These are phyloP conservation scores for Micromesistius poutassou DNA, from an alignment of 2,797 vertebrate genomes.

Conservation along the genomic window DNA sequence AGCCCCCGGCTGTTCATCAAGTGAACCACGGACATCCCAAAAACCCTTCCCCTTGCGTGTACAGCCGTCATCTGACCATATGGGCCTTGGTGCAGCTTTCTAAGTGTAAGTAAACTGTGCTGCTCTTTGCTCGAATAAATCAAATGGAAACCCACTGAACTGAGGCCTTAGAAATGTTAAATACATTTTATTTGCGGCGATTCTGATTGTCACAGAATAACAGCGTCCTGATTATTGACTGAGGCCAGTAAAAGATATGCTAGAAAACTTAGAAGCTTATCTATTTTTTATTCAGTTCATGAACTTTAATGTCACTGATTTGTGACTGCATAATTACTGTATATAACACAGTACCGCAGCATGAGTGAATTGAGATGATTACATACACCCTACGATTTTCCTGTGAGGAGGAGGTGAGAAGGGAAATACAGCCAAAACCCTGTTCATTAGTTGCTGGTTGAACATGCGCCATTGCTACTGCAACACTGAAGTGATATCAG, in stretches of 20 bases:
- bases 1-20: no score
- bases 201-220: neutral
- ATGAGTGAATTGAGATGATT: conserved; percentile 46
- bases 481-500: neutral
- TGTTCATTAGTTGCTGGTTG: neutral
- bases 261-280: conserved; percentile 8
- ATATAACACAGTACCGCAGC: conserved; percentile 26
- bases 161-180: neutral
- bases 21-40: no score
- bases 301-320: conserved; percentile 28
- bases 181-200: neutral
- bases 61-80: neutral
- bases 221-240: no score
- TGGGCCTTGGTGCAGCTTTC: no score
- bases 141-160: neutral
- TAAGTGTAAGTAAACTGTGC: neutral
- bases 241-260: neutral
- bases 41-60: neutral
- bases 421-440: neutral
- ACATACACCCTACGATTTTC: conserved; percentile 49
- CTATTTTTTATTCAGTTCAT: conserved; percentile 27
- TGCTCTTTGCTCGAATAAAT: neutral
- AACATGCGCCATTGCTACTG: neutral
- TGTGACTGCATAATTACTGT: conserved; percentile 47
- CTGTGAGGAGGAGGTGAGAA: conserved; percentile 25